Percentiles rank a stretch among this genome's conserved stretches.
Conservation (phyloP, 37 sponge, comb jelly and placozoan genomes). For the Cladorhizidae sp. region DNA sequence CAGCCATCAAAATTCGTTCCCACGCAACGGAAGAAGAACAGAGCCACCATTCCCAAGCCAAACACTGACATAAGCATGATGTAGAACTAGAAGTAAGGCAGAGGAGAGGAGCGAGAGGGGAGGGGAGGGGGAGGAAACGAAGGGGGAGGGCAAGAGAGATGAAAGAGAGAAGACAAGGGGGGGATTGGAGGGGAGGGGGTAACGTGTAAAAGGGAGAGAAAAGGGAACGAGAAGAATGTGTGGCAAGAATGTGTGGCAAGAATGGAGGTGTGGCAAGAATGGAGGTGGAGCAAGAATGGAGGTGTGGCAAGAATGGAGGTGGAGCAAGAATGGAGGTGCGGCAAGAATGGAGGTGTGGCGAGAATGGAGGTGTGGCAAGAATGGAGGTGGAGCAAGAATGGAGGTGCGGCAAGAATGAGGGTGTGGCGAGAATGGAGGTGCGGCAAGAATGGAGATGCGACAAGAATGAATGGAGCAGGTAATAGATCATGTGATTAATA, state of each 20-base stretch:
- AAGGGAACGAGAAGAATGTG: neutral
- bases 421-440: neutral
- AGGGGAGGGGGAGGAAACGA: neutral
- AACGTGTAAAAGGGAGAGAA: neutral
- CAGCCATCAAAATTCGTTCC: conserved; percentile 77
- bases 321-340: too few species aligned
- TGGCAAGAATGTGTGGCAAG: neutral
- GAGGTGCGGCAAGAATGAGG: neutral
- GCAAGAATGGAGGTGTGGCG: too few species aligned
- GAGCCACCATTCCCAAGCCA: conserved; percentile 59
- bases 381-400: too few species aligned
- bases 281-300: neutral
- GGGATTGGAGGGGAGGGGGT: neutral
- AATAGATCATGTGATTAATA: neutral
- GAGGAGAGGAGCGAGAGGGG: neutral
- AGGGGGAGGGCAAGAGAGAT: neutral
- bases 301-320: too few species aligned
- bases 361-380: too few species aligned
- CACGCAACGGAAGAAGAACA: conserved; percentile 77
- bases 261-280: neutral
- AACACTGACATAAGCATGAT: conserved; percentile 76
- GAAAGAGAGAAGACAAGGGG: neutral
- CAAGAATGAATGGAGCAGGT: neutral
- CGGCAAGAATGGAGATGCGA: neutral
- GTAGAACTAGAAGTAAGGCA: conserved; percentile 50